Evolutionary conservation across 2,797 vertebrate species (phyloP).

Genomic region (Oreortyx pictus): DNA sequence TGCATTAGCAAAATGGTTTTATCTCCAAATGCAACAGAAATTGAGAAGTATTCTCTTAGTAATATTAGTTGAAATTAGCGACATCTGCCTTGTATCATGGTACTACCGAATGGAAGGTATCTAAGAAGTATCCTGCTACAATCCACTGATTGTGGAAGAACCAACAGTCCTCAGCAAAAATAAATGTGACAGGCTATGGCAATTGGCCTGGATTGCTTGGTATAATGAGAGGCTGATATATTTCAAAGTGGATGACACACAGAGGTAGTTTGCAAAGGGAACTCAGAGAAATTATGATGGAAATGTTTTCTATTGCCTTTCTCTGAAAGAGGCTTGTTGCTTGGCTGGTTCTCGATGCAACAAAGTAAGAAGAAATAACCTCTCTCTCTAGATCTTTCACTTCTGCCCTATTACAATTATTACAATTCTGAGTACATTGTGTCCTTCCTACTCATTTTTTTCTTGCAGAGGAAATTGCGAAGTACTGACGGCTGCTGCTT

Average conservation of each 20-base stretch:
- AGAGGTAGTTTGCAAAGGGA: background rate
- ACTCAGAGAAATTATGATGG: background rate
- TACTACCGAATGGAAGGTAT: background rate
- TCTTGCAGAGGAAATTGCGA: background rate
- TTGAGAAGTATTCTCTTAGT: background rate
- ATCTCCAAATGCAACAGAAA: background rate
- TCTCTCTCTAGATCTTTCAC: background rate
- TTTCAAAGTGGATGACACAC: background rate
- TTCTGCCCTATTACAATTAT: background rate
- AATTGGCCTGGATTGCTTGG: background rate
- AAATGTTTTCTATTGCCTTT: background rate
- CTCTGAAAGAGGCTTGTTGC: background rate
- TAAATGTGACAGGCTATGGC: background rate
- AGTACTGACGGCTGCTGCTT: background rate
- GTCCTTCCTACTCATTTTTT: background rate
- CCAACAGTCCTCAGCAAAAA: background rate
- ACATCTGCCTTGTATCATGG: background rate
- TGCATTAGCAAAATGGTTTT: background rate
- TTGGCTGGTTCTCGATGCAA: background rate
- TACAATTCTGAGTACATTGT: background rate
- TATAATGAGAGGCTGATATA: background rate
- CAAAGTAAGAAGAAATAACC: background rate
- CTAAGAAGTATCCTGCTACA: background rate
- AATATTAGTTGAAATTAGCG: background rate
- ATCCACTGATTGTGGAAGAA: background rate